Conservation (phyloP, 2,113 vertebrate genomes). For the Bathybates hornii region DNA sequence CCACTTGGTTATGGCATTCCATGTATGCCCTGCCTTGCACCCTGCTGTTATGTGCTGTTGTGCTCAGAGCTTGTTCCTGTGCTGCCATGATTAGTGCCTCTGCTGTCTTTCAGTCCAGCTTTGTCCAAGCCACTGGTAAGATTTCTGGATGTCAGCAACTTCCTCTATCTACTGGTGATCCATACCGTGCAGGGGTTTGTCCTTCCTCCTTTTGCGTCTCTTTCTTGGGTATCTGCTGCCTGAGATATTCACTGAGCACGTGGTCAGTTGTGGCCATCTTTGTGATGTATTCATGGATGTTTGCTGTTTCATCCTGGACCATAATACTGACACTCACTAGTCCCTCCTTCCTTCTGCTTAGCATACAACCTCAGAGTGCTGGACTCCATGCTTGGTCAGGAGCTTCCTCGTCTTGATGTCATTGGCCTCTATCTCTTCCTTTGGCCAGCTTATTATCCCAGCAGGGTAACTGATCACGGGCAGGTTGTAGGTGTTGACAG, state of each 20-base stretch:
- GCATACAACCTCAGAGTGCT: not conserved
- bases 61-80: not conserved
- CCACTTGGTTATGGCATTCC: not conserved
- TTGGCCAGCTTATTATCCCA: not conserved
- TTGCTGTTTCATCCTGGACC: not conserved
- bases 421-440: not conserved
- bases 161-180: not conserved
- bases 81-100: not conserved
- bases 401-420: not conserved
- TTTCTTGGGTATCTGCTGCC: not conserved
- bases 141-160: not conserved
- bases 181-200: not conserved
- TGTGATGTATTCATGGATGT: not conserved
- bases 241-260: not conserved
- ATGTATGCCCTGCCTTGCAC: not conserved
- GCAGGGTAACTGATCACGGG: not conserved
- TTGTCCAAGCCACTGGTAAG: not conserved
- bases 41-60: not conserved
- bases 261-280: not conserved
- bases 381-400: not conserved
- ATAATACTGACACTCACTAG: not conserved
- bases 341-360: not conserved
- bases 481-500: not conserved
- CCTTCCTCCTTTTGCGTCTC: not conserved
- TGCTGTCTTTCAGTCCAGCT: not conserved